Evolutionary conservation across 2,888 invertebrate species (phyloP).

Genomic region (Cryptocephalus primarius): DNA sequence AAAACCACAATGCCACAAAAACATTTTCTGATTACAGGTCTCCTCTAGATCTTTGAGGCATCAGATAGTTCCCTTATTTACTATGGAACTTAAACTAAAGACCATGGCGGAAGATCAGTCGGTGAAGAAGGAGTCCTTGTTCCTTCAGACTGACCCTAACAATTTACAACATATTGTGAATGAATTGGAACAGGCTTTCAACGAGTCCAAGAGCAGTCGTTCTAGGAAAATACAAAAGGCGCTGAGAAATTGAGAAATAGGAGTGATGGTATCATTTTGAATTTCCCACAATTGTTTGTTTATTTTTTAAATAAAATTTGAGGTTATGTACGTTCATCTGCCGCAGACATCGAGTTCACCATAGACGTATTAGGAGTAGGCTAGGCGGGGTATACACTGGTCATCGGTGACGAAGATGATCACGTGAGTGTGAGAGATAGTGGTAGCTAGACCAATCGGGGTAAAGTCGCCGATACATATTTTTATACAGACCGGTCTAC

Average conservation of each 20-base stretch:
- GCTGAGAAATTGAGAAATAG: slow-evolving; percentile 20
- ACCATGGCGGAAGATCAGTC: slow-evolving; percentile 24
- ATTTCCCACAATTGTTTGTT: no score
- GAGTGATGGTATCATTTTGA: no score
- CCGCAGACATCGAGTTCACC: no score
- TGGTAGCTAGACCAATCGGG: no score
- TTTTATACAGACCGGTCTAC: no score
- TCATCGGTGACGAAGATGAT: no score
- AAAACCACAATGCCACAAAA: not conserved
- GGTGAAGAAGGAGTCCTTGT: slow-evolving; percentile 32
- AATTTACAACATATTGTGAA: slow-evolving; percentile 51
- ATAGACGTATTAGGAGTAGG: no score
- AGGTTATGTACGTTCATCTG: no score
- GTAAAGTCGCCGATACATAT: no score
- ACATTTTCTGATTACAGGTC: slow-evolving; percentile 31
- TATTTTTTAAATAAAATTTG: no score
- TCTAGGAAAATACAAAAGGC: slow-evolving; percentile 32
- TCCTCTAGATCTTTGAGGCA: slow-evolving; percentile 47
- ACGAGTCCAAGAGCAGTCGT: slow-evolving; percentile 46
- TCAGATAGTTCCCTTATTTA: slow-evolving; percentile 48
- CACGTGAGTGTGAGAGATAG: no score
- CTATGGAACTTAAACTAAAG: slow-evolving; percentile 43
- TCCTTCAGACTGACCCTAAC: slow-evolving; percentile 49
- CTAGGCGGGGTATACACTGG: no score
- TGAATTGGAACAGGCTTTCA: slow-evolving; percentile 50